Evolutionary conservation across 2,888 invertebrate genomes (phyloP), one percentile per base, ranked within the genome.

Genomic region (Scrobipalpa atriplicella): DNA sequence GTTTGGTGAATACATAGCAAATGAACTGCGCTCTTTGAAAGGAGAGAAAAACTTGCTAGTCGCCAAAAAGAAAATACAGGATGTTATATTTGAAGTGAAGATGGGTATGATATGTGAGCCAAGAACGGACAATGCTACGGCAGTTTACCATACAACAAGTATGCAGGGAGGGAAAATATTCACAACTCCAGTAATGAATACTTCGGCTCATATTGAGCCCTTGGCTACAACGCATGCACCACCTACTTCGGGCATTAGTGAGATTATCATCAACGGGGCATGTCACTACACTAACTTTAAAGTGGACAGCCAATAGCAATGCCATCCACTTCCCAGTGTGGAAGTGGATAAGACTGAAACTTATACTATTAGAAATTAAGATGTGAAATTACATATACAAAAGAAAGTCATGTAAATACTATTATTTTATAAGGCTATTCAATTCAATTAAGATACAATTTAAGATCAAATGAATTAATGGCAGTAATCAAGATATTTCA

Each of bases 1-100:
- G 0, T 94, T 94, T 64, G 94, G 94, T 8, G 94, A 94, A 81
- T 94, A 94, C 70, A 84, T 94, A 65, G 94, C 94, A 0, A 94
- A 94, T 75, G 94, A 94, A 76, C 82, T 94, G 72, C 84, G 94
- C 7, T 93, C 93, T 47, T 82, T 94, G 18, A 92, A 90, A 78
- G 94, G 93, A 19, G 90, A 94, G 60, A 94, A 94, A 73, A 93
- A 94, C 68, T 78, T 94, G 11, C 78, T 94, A 6, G 86, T 94
- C 3, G 90, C 94, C 0, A 94, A 94, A 75, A 94, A 94, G 75
- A 94, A 94, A 77, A 94, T 94, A 68, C 94, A 94, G 74, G 94
- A 94, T 73, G 92, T 93, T 11, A 92, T 94, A 73, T 94, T 94
- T 80, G 94, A 94, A 74, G 94, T 94, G 0, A 94, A 93, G 80